Evolutionary conservation across 2,888 invertebrate species (phyloP), one percentile per base, ranked within the genome.

Genomic region (Agonopterix alstromeriana): DNA sequence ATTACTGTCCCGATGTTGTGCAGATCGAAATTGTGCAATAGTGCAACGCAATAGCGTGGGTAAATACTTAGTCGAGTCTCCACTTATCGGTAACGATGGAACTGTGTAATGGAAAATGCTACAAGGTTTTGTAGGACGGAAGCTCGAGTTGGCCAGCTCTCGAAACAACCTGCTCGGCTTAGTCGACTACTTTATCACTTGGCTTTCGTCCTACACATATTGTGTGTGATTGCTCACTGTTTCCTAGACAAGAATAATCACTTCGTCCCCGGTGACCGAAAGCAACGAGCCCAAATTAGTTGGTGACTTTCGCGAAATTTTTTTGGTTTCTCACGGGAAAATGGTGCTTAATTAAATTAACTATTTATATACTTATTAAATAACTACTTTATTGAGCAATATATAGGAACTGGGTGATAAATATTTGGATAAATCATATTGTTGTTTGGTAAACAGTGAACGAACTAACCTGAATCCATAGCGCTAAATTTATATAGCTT

Each of bases 221-320:
- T 55, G 60, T 59, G 55, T 55, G 62, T 60, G 64, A 67, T 65
- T 65, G 60, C 59, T 65, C 66, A 68, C 70, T 72, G 65, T 67
- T 67, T 66, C 65, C 63, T 61, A 40, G 42, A 53, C 57, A 62
- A 63, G 65, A 67, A 57, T 62, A 63, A 67, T 63, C 60, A 58
- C 62, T 58, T 46, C 47, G 52, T 48, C 63, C 57, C 62, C 50
- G 46, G 59, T 61, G 67, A 63, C 60, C 52, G 46, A 48, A 46
- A 51, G 47, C 27, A 54, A 65, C 58, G 58, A 51, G 53, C 56
- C 52, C 52, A 63, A 67, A 71, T 68, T 65, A 64, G 61, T 58
- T 60, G 52, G 54, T 38, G 63, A 69, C 61, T 63, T 27, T 63
- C 45, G n/a, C 47, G 36, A 45, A 3, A 3, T 27, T 27, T 27